Evolutionary conservation across 2,113 vertebrate genomes (phyloP).

Genomic region (Nycticryphes semicollaris): DNA sequence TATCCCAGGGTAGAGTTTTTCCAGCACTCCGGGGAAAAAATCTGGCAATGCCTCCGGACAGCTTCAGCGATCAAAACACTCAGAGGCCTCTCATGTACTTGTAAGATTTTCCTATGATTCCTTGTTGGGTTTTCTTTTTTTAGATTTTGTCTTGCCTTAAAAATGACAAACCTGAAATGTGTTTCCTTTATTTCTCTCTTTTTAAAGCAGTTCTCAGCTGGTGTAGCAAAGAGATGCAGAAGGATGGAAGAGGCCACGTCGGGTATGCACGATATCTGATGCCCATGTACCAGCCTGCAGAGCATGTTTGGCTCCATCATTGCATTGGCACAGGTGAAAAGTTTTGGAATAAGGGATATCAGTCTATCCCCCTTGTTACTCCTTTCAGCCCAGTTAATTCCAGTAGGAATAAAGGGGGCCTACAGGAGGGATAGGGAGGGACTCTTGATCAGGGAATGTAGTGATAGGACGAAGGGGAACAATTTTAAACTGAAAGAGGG

Average conservation of each 20-base stretch:
- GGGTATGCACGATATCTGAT: not conserved
- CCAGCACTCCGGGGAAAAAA: not conserved
- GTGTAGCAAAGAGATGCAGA: not conserved
- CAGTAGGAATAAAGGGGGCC: too few species aligned
- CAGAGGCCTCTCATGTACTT: not conserved
- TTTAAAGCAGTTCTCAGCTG: not conserved
- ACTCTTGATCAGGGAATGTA: too few species aligned
- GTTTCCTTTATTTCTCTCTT: not conserved
- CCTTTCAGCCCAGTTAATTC: not conserved
- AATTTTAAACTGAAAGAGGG: too few species aligned
- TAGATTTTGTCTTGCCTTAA: not conserved
- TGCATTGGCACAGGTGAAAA: not conserved
- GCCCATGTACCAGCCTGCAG: not conserved
- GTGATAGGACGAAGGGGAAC: too few species aligned
- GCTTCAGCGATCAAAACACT: not conserved
- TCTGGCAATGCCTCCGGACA: not conserved
- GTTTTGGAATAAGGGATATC: not conserved
- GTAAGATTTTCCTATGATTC: constrained; percentile 47
- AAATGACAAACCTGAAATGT: not conserved
- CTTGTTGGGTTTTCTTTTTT: constrained; percentile 25
- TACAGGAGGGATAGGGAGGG: too few species aligned
- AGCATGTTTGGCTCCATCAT: rapidly evolving
- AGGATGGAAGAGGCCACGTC: not conserved
- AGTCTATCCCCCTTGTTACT: not conserved
- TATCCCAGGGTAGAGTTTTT: not conserved